Percentiles rank a stretch among this genome's conserved stretches.
Conservation (phyloP, 2,113 vertebrate genomes). For the Irena cyanogastra region DNA sequence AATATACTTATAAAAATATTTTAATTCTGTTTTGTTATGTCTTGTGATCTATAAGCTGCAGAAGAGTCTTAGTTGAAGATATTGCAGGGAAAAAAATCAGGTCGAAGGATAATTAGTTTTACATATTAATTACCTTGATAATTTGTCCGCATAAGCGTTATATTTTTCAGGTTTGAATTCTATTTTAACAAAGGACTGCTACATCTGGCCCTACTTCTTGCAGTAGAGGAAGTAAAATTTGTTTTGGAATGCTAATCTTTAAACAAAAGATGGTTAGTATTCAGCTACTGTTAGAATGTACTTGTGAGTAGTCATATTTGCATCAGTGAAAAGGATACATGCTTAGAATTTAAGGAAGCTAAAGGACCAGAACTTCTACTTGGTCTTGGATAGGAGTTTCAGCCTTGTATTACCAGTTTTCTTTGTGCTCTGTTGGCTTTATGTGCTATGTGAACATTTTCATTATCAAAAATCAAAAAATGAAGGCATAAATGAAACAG, state of each 20-base stretch:
- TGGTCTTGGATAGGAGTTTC: background rate
- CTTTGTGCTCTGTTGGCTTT: background rate
- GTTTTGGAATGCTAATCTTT: background rate
- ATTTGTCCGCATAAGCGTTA: background rate
- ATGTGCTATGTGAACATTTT: background rate
- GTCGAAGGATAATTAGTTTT: background rate
- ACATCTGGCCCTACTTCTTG: background rate
- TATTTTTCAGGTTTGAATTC: background rate
- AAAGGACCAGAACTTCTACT: background rate
- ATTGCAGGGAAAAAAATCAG: background rate
- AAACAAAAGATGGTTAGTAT: background rate
- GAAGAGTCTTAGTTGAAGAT: background rate
- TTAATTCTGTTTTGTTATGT: background rate
- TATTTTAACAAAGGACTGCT: background rate
- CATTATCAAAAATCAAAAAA: background rate
- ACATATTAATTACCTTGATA: background rate
- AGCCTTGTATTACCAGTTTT: background rate
- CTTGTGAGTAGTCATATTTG: background rate
- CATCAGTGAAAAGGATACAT: background rate
- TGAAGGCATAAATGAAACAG: background rate
- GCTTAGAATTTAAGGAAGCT: background rate
- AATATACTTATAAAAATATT: background rate
- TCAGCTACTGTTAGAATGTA: background rate
- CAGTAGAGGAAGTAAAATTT: background rate
- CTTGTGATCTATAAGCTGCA: background rate